Percentiles rank a stretch among this genome's conserved stretches.
Conservation (phyloP, 2,113 vertebrate species). For the Amphiprion ocellaris region DNA sequence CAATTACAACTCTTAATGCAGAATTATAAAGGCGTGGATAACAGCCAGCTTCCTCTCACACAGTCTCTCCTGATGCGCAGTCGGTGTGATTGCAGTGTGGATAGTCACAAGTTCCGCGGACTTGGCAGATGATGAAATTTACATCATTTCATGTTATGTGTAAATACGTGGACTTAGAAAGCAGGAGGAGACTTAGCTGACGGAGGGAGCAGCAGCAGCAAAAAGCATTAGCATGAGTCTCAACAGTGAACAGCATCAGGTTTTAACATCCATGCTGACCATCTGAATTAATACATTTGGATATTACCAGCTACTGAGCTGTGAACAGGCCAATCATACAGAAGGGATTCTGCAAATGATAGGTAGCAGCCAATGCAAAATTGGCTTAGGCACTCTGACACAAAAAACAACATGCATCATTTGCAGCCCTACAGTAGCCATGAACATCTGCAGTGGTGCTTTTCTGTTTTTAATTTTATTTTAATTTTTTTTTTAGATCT, state of each 20-base stretch:
- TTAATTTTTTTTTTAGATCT: constrained; percentile 4
- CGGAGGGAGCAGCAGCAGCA: not conserved
- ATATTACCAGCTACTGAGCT: not conserved
- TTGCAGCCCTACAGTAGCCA: not conserved
- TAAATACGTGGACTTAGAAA: not conserved
- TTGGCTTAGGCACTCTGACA: not conserved
- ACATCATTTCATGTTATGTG: too few species aligned
- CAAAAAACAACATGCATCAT: not conserved
- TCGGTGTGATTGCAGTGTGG: too few species aligned
- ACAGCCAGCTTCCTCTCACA: too few species aligned
- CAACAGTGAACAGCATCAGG: not conserved
- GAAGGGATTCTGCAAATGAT: not conserved
- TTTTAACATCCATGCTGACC: not conserved
- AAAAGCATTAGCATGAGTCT: not conserved
- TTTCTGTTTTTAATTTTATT: not conserved
- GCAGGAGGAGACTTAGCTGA: not conserved
- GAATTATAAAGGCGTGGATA: too few species aligned
- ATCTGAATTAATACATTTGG: not conserved
- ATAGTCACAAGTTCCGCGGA: too few species aligned
- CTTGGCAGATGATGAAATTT: too few species aligned
- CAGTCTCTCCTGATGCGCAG: too few species aligned
- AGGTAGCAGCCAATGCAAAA: not conserved
- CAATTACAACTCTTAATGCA: too few species aligned
- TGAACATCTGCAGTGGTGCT: constrained; percentile 5
- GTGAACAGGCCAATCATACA: not conserved